Conservation (phyloP, 2,113 vertebrate genomes). For the Hippolais icterina region DNA sequence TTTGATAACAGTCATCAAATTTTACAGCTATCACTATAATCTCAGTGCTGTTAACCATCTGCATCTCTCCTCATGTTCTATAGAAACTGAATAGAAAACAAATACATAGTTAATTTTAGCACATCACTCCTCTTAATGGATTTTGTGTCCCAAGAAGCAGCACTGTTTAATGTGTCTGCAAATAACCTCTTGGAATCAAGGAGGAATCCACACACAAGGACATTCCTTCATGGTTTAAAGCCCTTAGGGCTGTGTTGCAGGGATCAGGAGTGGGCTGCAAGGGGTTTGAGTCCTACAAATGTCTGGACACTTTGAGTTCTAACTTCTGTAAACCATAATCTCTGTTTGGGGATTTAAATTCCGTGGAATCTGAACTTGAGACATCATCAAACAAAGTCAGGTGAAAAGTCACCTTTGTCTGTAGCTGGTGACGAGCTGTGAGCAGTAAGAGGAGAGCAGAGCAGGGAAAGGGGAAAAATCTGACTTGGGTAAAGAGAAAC, state of each 20-base stretch:
- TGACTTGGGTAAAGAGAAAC: not conserved
- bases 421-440: not conserved
- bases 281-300: not conserved
- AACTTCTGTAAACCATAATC: not conserved
- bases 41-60: conserved; percentile 54
- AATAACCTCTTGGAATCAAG: not conserved
- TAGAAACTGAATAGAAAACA: conserved; percentile 34
- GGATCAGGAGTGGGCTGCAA: not conserved
- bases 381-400: not conserved
- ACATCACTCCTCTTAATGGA: conserved; percentile 31
- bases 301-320: not conserved
- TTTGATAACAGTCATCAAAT: conserved; percentile 63
- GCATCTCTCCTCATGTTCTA: conserved; percentile 7
- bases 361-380: not conserved
- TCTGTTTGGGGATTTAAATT: not conserved
- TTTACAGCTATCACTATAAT: conserved; percentile 58
- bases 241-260: not conserved
- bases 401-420: not conserved
- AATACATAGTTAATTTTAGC: conserved; percentile 54
- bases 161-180: not conserved
- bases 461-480: not conserved
- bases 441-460: not conserved
- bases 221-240: not conserved
- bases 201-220: not conserved
- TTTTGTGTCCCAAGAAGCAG: not conserved